Evolutionary conservation across 2,113 vertebrate genomes (phyloP), one percentile per base, ranked within the genome.

Genomic region (Carassius carassius): DNA sequence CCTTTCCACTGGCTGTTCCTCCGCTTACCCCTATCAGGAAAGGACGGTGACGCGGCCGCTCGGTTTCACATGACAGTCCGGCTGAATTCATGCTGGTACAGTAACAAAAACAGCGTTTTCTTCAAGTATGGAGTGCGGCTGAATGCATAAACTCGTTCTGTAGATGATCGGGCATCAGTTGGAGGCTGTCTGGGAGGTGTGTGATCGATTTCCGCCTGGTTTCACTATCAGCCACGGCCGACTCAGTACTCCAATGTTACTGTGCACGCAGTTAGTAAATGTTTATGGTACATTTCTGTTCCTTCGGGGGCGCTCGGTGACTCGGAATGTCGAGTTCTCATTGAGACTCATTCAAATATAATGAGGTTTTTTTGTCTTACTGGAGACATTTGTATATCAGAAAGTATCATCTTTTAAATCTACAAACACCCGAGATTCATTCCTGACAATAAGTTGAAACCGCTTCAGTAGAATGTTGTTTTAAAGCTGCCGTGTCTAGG

Each of bases 21-120:
- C 97, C 97, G 91, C 97, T 98, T 41, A 98, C 97, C 0, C 97
- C 97, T 78, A 99, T 98, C 0, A 99, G 91, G 89, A 97, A 98
- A 0, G 97, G 97, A 11, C 91, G 89, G 37, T 95, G 95, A n/a
- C 90, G 94, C 10, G 95, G 94, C 17, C 94, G 94, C 65, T 96
- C 96, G 0, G 87, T 72, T 29, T 95, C 95, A 2, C 91, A 89
- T 16, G 78, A 56, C 87, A 84, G 73, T 85, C 89, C 88, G 16
- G 82, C 81, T 7, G 89, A 89, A 19, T 94, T 94, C 97, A 97
- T 98, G 10, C 25, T 90, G 9, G 72, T 58, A 70, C 72, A 3
- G 0, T 37, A 23, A 87, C 75, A 90, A 32, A 47, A 8, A 21
- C 78, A 0, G 32, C 11, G 17, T 25, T 63, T 16, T 8, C 0